Evolutionary conservation across 1,140 invertebrate species (phyloP), one percentile per base, ranked within the genome.

Genomic region (Dreissena polymorpha): DNA sequence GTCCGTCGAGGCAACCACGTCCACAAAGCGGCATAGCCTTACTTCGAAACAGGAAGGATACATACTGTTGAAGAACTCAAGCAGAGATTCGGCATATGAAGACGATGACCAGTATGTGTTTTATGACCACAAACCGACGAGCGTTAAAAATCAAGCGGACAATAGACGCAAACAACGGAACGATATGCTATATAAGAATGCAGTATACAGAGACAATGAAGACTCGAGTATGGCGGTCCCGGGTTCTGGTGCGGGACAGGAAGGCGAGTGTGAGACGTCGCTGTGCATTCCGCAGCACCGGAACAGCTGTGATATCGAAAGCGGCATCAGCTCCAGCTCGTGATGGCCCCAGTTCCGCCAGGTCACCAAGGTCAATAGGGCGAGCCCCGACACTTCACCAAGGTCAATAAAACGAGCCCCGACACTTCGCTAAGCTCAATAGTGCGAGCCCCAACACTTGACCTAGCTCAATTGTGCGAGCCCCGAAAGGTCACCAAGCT

Each of bases 11-110:
- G 65, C 86, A 64, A 71, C 51, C 27, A 79, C 85, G 8, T 78
- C 85, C 0, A 75, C 72, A n/a, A 89, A 89, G 63, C 74, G 89
- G n/a, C 83, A 87, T 13, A 89, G 86, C 70, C 80, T 90, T 29
- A 87, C 89, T n/a, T 87, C 88, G 2, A 84, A 81, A 55, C 88
- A 90, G 63, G 88, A 90, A 68, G 89, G 88, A 0, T 88, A 88
- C 55, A 80, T 88, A 60, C 79, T 88, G 57, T 79, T 88, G 13
- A 87, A 84, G 75, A 85, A 85, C 27, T 71, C 60, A 13, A 86
- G 86, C 21, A 68, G 87, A 49, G 88, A 88, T 53, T 87, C 86
- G 0, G 87, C 84, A 10, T 89, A 86, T 69, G 86, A 85, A 14
- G 87, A 89, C 27, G 88, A 89, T 64, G 87, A 87, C 5, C 50